Conservation (phyloP, 2,113 vertebrate genomes). For the Pachycephala philippinensis region DNA sequence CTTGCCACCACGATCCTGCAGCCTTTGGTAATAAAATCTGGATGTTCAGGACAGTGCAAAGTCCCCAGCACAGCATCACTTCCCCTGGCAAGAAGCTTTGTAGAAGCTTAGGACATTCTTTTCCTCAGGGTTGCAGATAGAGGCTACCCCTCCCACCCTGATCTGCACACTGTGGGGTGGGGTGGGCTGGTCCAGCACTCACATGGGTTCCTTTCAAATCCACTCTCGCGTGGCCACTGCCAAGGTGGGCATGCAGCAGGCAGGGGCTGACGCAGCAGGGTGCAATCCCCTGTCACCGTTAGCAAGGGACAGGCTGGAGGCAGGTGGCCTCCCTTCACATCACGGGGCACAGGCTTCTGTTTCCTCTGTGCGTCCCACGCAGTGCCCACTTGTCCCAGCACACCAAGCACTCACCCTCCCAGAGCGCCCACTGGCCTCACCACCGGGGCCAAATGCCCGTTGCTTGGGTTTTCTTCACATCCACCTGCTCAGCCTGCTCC, state of each 20-base stretch:
- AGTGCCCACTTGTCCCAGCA: fast-evolving
- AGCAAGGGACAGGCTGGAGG: neutral
- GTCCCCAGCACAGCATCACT: neutral
- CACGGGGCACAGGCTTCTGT: fast-evolving
- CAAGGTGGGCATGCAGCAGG: neutral
- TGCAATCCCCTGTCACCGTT: neutral
- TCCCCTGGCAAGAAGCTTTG: neutral
- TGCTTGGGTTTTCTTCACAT: neutral
- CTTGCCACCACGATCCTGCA: fast-evolving
- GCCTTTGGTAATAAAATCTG: neutral
- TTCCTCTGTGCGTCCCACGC: neutral
- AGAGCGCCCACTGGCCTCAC: fast-evolving
- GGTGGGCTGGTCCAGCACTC: neutral
- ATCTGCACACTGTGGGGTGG: neutral
- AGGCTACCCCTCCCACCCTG: neutral
- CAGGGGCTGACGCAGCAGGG: fast-evolving
- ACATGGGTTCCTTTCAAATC: neutral
- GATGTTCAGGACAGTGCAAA: neutral
- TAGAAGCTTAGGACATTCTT: fast-evolving
- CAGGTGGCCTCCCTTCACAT: neutral
- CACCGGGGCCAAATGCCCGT: fast-evolving
- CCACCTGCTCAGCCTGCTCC: neutral
- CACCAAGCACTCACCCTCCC: neutral
- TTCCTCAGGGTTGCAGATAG: fast-evolving
- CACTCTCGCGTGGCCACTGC: fast-evolving